Evolutionary conservation across 37 sponge, comb jelly and placozoan species (phyloP), one percentile per base, ranked within the genome.

Genomic region (Petrosia ficiformis): DNA sequence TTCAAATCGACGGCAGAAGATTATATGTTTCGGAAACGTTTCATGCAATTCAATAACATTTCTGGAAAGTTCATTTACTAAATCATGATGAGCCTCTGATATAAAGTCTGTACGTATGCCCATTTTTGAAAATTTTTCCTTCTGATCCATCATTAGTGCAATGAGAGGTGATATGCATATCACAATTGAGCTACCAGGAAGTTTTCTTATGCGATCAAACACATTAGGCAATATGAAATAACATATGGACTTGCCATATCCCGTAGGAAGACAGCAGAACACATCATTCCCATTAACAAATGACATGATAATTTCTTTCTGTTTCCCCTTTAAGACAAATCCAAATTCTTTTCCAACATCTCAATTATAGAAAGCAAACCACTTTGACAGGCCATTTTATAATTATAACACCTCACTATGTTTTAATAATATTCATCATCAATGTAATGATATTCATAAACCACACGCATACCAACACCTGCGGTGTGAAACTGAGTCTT

Each of bases 1-100:
- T 66, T 35, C 70, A 44, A 56, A 39, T 22, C 29, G 29, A 10
- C 59, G 41, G 42, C 83, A 75, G 60, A 40, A 82, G 39, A 82
- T 82, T 24, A 74, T 65, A 22, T 70, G 39, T 57, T 68, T 36
- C 28, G 39, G 70, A 68, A 68, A 68, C 54, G 14, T 48, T 14
- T 48, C 54, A 8, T 14, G 14, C 54, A 19, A 8, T 48, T 8
- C 54, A 19, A 48, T 48, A 48, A 48, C 54, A 19, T 48, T 48
- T 14, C 14, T 14, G 54, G 14, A 48, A 48, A 48, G 54, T 48
- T 48, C 14, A 19, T 48, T 48, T 14, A 19, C 54, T 14, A 48
- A 48, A 14, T 48, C 54, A 8, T 48, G 54, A 48, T 48, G 54
- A 48, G 14, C 14, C 14, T 48, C 54, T 14, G 14, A 14, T 19